phyloP scores from a whole-genome alignment of 2,113 vertebrate species.

The Mobula hypostoma region DNA sequence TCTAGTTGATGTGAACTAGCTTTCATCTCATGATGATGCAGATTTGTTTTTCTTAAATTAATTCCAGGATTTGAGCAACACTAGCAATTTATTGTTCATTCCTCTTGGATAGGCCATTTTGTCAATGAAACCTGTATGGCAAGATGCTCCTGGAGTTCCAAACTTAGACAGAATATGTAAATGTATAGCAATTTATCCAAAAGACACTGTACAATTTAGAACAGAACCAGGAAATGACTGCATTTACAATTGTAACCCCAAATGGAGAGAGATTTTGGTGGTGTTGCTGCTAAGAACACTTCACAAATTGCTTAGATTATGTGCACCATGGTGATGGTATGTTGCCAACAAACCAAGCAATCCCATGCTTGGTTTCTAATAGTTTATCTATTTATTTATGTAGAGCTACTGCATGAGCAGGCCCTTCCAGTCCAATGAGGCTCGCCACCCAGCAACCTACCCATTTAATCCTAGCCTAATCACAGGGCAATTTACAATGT shows the following conservation, averaged over 20 bases:
- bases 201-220: not conserved
- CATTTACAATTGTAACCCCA: not conserved
- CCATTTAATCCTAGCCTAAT: too few species aligned
- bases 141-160: not conserved
- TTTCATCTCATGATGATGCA: not conserved
- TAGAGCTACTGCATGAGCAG: too few species aligned
- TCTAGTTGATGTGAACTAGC: not conserved
- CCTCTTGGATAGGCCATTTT: not conserved
- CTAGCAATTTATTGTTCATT: not conserved
- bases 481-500: too few species aligned
- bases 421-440: too few species aligned
- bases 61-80: not conserved
- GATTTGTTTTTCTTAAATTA: not conserved
- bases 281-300: not conserved
- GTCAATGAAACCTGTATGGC: not conserved
- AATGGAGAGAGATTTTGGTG: not conserved
- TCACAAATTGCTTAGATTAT: not conserved
- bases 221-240: not conserved
- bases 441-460: too few species aligned
- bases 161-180: not conserved
- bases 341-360: not conserved
- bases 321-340: not conserved
- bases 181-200: not conserved
- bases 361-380: not conserved
- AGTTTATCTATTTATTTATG: not conserved